phyloP scores from a whole-genome alignment of 2,797 vertebrate species.

The Hoplostethus mediterraneus region DNA sequence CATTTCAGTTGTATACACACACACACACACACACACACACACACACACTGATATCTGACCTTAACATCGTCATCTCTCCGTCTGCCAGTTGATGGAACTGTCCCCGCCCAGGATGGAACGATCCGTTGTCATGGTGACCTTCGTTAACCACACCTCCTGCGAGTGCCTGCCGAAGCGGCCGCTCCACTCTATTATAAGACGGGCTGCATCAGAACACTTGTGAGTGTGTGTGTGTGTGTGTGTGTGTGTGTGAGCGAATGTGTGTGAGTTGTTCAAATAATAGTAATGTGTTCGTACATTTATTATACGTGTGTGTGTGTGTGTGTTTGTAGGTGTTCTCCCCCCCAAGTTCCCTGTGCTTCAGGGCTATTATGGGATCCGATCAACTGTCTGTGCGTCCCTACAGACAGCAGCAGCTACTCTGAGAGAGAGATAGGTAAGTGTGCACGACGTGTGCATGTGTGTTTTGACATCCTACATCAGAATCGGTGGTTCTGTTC shows the following conservation, averaged over 20 bases:
- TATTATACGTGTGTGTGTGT: slow-evolving; percentile 23
- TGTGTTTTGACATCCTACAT: neutral
- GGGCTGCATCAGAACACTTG: slow-evolving; percentile 74
- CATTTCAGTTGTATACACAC: neutral
- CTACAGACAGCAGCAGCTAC: slow-evolving; percentile 69
- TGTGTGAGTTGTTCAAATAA: neutral
- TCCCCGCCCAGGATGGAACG: slow-evolving; percentile 71
- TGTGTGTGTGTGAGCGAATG: neutral
- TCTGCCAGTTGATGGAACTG: slow-evolving; percentile 77
- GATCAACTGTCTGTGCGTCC: slow-evolving; percentile 74
- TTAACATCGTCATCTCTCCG: neutral
- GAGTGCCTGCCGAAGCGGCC: slow-evolving; percentile 78
- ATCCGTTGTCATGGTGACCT: slow-evolving; percentile 73
- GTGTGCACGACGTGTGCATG: neutral
- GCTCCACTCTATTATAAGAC: slow-evolving; percentile 81
- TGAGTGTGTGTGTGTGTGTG: slow-evolving; percentile 58
- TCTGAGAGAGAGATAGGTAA: slow-evolving; percentile 72
- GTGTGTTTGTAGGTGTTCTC: slow-evolving; percentile 74
- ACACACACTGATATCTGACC: neutral
- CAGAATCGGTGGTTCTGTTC: too few species aligned
- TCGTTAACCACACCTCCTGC: slow-evolving; percentile 84
- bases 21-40: neutral
- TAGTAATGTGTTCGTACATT: neutral
- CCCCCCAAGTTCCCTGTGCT: slow-evolving; percentile 73
- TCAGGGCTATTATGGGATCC: slow-evolving; percentile 78